Conservation (phyloP, 2,888 invertebrate genomes). For the Cantharis nigra region DNA sequence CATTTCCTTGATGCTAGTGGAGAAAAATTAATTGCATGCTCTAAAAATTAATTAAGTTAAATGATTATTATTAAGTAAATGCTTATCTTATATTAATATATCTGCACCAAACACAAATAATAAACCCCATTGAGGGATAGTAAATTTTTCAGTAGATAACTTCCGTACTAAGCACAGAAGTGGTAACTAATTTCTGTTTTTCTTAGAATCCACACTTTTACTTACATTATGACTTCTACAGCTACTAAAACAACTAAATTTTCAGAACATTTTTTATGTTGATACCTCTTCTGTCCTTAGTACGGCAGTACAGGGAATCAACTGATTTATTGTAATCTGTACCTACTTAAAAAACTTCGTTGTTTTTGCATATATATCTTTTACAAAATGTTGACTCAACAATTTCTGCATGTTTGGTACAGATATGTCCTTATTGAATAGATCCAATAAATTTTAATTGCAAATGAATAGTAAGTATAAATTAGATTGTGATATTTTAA, state of each 20-base stretch:
- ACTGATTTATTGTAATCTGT: too few relatives aligned
- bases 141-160: too few relatives aligned
- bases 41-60: neutral
- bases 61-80: neutral
- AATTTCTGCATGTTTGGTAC: neutral
- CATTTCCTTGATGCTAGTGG: conserved; percentile 39
- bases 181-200: too few relatives aligned
- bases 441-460: neutral
- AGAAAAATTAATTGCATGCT: neutral
- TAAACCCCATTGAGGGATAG: neutral
- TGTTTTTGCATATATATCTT: neutral
- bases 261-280: too few relatives aligned
- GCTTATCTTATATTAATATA: neutral
- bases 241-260: too few relatives aligned
- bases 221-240: neutral
- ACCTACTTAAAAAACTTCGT: neutral
- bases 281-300: too few relatives aligned
- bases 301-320: too few relatives aligned
- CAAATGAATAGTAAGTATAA: neutral
- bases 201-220: too few relatives aligned
- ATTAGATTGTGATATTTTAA: neutral
- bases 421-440: neutral
- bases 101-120: neutral
- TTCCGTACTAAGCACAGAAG: too few relatives aligned
- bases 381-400: neutral